Conservation (phyloP, 1,140 invertebrate species). For the Sitodiplosis mosellana region DNA sequence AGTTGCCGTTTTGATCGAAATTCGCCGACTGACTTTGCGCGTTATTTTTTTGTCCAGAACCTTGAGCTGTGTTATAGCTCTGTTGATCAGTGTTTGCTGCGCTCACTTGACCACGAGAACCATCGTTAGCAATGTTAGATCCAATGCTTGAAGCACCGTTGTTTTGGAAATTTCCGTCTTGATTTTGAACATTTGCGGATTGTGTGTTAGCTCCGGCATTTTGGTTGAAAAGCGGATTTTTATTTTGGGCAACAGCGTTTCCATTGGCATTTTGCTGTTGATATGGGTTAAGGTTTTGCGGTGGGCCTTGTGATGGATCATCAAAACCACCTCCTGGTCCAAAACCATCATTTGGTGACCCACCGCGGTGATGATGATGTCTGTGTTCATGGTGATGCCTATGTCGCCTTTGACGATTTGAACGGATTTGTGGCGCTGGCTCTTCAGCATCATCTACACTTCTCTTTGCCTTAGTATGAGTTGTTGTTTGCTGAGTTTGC, state of each 20-base stretch:
- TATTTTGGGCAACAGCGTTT: conserved; percentile 11
- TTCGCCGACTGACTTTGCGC: conserved; percentile 20
- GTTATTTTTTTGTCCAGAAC: conserved; percentile 8
- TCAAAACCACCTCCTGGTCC: too few relatives aligned
- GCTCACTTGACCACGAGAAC: conserved; percentile 18
- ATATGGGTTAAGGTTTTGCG: neutral
- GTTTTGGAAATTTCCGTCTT: conserved; percentile 11
- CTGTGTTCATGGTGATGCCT: too few relatives aligned
- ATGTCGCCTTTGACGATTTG: too few relatives aligned
- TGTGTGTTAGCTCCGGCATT: conserved; percentile 20
- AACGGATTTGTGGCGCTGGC: too few relatives aligned
- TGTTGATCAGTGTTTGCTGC: conserved; percentile 19
- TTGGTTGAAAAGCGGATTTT: conserved; percentile 15
- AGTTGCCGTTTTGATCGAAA: conserved; percentile 12
- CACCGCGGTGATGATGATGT: too few relatives aligned
- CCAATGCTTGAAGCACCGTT: conserved; percentile 17
- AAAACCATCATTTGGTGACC: too few relatives aligned
- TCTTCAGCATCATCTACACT: too few relatives aligned
- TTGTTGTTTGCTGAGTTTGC: too few relatives aligned
- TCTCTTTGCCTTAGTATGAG: too few relatives aligned
- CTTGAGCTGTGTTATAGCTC: conserved; percentile 6
- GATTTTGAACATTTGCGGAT: conserved; percentile 9
- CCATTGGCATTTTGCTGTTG: conserved; percentile 9
- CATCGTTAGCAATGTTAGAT: conserved; percentile 19
- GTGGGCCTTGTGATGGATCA: neutral